Conservation (phyloP, 2,888 invertebrate species). For the Autographa gamma region DNA sequence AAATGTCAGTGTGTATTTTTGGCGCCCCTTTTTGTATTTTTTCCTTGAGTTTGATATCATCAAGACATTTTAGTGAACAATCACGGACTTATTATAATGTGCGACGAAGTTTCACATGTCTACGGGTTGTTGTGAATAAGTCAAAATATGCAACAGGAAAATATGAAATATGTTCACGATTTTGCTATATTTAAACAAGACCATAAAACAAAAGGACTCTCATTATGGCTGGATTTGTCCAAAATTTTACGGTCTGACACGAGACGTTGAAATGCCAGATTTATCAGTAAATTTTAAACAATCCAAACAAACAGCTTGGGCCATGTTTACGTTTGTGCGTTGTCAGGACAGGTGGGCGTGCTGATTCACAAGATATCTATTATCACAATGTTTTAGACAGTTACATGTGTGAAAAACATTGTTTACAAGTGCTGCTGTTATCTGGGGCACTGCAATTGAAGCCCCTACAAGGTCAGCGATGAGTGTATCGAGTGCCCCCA, state of each 20-base stretch:
- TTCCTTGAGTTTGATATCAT: slow-evolving; percentile 55
- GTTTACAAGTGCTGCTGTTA: slow-evolving; percentile 64
- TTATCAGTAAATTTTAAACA: slow-evolving; percentile 19
- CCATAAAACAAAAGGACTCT: background rate
- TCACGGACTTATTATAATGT: slow-evolving; percentile 8
- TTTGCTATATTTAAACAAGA: background rate
- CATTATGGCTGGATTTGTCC: background rate
- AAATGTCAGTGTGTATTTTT: slow-evolving; percentile 63
- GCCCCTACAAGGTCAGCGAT: slow-evolving; percentile 64
- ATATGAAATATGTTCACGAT: background rate
- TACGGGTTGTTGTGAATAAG: slow-evolving; percentile 15
- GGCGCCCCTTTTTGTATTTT: slow-evolving; percentile 47
- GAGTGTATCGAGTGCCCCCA: slow-evolving; percentile 47
- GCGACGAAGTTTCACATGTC: slow-evolving; percentile 13
- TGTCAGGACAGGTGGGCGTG: slow-evolving; percentile 64
- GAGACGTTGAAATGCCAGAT: background rate
- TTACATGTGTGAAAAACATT: slow-evolving; percentile 60
- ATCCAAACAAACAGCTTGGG: slow-evolving; percentile 21
- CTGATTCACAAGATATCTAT: slow-evolving; percentile 69
- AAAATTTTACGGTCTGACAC: background rate
- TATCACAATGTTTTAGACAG: slow-evolving; percentile 62
- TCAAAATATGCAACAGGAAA: background rate
- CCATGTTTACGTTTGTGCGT: slow-evolving; percentile 50
- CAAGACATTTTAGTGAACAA: slow-evolving; percentile 33
- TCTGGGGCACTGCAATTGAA: slow-evolving; percentile 66